Conservation (phyloP, 2,113 vertebrate genomes). For the Pelvicachromis taeniatus region DNA sequence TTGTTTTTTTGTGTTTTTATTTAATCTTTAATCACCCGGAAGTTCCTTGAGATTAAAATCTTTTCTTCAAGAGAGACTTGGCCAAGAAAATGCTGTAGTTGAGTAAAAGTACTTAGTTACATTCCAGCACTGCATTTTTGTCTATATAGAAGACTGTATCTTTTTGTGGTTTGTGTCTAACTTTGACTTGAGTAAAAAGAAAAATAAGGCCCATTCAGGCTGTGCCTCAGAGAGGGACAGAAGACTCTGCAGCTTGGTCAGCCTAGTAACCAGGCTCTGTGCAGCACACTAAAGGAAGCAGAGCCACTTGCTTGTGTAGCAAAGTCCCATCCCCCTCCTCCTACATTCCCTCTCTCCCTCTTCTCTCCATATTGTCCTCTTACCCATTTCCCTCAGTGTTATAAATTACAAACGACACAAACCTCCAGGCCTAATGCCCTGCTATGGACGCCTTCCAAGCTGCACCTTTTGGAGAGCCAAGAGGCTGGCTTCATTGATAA, state of each 20-base stretch:
- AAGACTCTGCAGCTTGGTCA: constrained; percentile 51
- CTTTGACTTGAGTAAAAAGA: not conserved
- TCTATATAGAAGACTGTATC: not conserved
- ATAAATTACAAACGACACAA: constrained; percentile 82
- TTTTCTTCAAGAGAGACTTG: not conserved
- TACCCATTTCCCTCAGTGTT: constrained; percentile 78
- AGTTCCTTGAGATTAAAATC: not conserved
- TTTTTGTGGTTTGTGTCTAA: not conserved
- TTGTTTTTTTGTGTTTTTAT: not conserved
- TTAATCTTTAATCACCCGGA: not conserved
- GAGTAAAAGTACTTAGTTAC: not conserved
- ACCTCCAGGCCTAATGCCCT: constrained; percentile 78
- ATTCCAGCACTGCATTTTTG: not conserved
- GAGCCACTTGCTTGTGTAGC: constrained; percentile 62
- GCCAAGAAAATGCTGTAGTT: not conserved
- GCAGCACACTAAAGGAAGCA: constrained; percentile 60
- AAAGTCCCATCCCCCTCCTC: constrained; percentile 64
- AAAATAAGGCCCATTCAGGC: constrained; percentile 45
- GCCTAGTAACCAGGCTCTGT: constrained; percentile 52
- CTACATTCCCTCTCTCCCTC: constrained; percentile 67
- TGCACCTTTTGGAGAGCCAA: constrained; percentile 68
- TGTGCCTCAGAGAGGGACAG: constrained; percentile 40
- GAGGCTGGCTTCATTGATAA: constrained; percentile 78
- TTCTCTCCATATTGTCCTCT: constrained; percentile 76
- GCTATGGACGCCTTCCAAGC: constrained; percentile 77